Conservation (phyloP, 2,888 invertebrate genomes). For the Macrophya alboannulata region DNA sequence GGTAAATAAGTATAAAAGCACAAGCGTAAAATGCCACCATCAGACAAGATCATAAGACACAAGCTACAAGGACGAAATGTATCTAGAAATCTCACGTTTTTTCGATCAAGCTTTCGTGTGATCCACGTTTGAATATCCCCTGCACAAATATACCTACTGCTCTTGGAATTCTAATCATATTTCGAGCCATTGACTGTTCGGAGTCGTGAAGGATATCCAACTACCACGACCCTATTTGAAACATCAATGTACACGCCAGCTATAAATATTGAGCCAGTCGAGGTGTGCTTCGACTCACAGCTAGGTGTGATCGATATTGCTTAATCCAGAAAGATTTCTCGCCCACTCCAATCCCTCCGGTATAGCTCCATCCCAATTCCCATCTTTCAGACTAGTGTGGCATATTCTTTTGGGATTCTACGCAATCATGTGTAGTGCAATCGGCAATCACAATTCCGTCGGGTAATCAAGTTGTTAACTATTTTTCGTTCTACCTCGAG, state of each 20-base stretch:
- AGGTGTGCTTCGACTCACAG: not conserved
- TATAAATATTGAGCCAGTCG: not conserved
- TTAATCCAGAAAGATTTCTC: not conserved
- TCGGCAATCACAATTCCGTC: not conserved
- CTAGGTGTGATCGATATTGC: not conserved
- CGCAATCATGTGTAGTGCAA: constrained; percentile 3
- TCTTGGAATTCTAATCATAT: not conserved
- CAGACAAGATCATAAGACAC: not conserved
- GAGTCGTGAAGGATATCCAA: not conserved
- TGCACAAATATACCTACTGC: not conserved
- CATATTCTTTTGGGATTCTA: not conserved
- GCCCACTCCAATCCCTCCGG: not conserved
- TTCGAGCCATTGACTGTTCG: not conserved
- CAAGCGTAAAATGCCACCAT: not conserved
- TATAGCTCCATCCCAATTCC: not conserved
- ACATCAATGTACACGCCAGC: not conserved
- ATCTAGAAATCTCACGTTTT: constrained; percentile 4
- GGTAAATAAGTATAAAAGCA: not conserved
- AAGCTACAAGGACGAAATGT: not conserved
- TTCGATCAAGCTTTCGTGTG: not conserved
- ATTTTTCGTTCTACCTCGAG: not conserved
- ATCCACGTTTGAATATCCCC: not conserved
- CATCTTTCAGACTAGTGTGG: not conserved
- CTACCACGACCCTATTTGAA: not conserved
- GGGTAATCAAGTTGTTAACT: not conserved